Conservation (phyloP, 53 echinoderm and acorn worm genomes). For the Glandiceps talaboti region DNA sequence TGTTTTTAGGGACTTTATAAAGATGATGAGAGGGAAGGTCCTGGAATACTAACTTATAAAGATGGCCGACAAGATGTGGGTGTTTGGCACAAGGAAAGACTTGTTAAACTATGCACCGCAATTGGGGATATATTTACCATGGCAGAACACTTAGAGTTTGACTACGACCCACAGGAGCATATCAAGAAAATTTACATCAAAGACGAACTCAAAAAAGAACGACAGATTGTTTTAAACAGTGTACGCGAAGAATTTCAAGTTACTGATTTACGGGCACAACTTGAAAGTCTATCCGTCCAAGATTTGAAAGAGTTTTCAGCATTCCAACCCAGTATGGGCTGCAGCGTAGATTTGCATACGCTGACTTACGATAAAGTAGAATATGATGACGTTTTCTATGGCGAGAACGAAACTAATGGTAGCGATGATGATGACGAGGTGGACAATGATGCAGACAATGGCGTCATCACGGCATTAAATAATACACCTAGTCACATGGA, state of each 20-base stretch:
- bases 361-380: constrained; percentile 75
- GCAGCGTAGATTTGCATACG: constrained; percentile 71
- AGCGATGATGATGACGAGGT: too few species aligned
- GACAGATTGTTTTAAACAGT: not conserved
- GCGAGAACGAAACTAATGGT: constrained; percentile 7
- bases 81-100: constrained; percentile 68
- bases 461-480: constrained; percentile 28
- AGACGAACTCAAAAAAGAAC: constrained; percentile 13
- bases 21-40: constrained; percentile 69
- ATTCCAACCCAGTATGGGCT: constrained; percentile 48
- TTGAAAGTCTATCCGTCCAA: constrained; percentile 32
- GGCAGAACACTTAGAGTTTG: constrained; percentile 57
- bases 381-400: constrained; percentile 74
- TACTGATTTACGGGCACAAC: constrained; percentile 27
- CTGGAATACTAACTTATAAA: constrained; percentile 60
- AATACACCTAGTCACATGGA: constrained; percentile 63
- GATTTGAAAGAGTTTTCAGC: constrained; percentile 46
- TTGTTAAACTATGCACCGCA: constrained; percentile 59
- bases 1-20: constrained; percentile 75
- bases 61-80: constrained; percentile 63
- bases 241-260: constrained; percentile 4
- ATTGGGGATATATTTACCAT: constrained; percentile 69
- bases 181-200: not conserved
- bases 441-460: constrained; percentile 1
- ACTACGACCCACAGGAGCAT: constrained; percentile 56